These are phyloP conservation scores for Penaeus vannamei DNA, from an alignment of 1,140 invertebrate species.

Conservation along the genomic window DNA sequence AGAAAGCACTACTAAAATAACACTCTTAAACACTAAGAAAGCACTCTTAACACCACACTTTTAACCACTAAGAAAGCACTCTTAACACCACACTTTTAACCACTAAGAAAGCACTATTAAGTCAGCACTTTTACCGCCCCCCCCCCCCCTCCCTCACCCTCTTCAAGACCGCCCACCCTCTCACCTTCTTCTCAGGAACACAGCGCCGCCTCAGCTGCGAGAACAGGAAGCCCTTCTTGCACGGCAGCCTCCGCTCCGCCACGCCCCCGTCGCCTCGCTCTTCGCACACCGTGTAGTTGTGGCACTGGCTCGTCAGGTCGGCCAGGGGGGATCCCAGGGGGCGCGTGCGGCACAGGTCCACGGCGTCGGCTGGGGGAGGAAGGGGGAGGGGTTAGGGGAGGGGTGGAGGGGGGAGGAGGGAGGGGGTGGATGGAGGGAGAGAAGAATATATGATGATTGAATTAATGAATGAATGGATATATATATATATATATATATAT, in stretches of 20 bases:
- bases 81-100: no score
- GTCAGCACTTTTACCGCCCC: no score
- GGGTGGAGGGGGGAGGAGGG: background rate
- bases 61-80: no score
- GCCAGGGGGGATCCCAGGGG: conserved; percentile 52
- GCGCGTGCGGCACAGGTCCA: conserved; percentile 56
- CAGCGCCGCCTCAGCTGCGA: conserved; percentile 48
- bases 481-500: no score
- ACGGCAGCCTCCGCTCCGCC: conserved; percentile 32
- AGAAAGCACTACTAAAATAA: no score
- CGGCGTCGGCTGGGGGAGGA: conserved; percentile 21
- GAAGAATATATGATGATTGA: no score
- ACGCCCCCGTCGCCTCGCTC: conserved; percentile 14
- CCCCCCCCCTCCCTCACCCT: background rate
- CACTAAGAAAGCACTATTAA: no score
- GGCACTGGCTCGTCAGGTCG: conserved; percentile 49
- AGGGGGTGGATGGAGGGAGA: no score
- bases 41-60: no score
- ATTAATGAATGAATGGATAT: no score
- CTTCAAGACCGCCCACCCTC: background rate
- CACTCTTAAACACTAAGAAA: no score
- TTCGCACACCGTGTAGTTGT: conserved; percentile 50
- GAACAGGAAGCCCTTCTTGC: conserved; percentile 61
- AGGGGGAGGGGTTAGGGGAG: background rate
- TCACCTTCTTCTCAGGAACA: conserved; percentile 43